Evolutionary conservation across 2,888 invertebrate species (phyloP), one percentile per base, ranked within the genome.

Genomic region (Tetramorium bicarinatum): DNA sequence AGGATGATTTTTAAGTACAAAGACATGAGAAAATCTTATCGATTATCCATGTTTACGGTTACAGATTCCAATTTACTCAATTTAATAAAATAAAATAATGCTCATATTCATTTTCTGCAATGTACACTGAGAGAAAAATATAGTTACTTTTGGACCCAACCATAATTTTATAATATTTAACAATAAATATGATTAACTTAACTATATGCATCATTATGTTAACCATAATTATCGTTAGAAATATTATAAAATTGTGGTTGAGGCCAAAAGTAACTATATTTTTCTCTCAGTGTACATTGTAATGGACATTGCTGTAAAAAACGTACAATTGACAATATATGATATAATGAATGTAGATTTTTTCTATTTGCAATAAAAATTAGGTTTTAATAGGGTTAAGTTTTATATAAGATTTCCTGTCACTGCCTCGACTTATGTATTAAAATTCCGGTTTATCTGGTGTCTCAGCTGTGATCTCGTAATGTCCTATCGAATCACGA

Each of bases 401-500:
- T 15, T 61, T 29, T 61, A 29, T 6, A 21, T 21, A 64, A 47
- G 47, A 1, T 13, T 29, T 34, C 7, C 8, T 38, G 18, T 2
- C 4, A 59, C 11, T 38, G 8, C 6, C 21, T 59, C 18, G 13
- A 44, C 29, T 2, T 25, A 18, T 1, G 13, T 52, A 44, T 34
- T 47, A n/a, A 64, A 62, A 47, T 75, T 62, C n/a, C 1, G 13
- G 2, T 15, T 75, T 34, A 18, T 15, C n/a, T 75, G 1, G 8
- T n/a, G 13, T 52, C n/a, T 67, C 2, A 6, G n/a, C 34, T 38
- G 13, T n/a, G 47, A 59, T 71, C 56, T 79, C 34, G 15, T 47
- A 11, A 13, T 29, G 13, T 54, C 62, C 62, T 76, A 77, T 54
- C 6, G 18, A 62, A 64, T 75, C 38, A 54, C 34, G 44, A 71